A percentile compares a stretch with the other conserved stretches of the same genome.
Evolutionary conservation across 2,113 vertebrate species (phyloP).

Genomic region (Pelodiscus sinensis): DNA sequence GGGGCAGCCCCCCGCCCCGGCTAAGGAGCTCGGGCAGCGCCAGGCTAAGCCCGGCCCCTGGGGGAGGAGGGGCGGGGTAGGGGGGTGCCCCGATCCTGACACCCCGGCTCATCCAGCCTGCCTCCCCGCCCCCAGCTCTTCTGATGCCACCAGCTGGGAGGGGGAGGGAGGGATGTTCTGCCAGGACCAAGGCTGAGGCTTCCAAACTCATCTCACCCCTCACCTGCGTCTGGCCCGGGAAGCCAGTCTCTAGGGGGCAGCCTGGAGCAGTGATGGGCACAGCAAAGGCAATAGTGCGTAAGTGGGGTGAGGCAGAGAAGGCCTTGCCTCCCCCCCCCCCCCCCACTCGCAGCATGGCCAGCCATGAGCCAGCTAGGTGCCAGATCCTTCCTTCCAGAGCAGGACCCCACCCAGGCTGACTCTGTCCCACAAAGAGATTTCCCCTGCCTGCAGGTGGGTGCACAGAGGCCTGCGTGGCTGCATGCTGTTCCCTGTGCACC

Average conservation of each 20-base stretch:
- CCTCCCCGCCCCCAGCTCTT: too few relatives aligned
- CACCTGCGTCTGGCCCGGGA: not conserved
- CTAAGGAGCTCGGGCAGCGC: not conserved
- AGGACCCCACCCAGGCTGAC: not conserved
- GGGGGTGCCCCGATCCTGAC: not conserved
- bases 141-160: too few relatives aligned
- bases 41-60: not conserved
- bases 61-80: not conserved
- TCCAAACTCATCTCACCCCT: slow-evolving; percentile 20
- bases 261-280: not conserved
- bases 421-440: not conserved
- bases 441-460: too few relatives aligned
- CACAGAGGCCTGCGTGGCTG: not conserved
- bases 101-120: too few relatives aligned
- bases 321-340: accelerated
- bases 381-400: not conserved
- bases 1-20: not conserved
- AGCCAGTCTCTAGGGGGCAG: not conserved
- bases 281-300: not conserved
- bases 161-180: not conserved
- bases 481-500: not conserved
- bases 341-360: not conserved
- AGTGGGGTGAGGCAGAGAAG: not conserved
- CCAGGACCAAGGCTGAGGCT: not conserved
- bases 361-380: not conserved